A percentile compares a stretch with the other conserved stretches of the same genome.
These are phyloP conservation scores for Clarias batrachus DNA, from an alignment of 2,113 vertebrate genomes.

Conservation along the genomic window DNA sequence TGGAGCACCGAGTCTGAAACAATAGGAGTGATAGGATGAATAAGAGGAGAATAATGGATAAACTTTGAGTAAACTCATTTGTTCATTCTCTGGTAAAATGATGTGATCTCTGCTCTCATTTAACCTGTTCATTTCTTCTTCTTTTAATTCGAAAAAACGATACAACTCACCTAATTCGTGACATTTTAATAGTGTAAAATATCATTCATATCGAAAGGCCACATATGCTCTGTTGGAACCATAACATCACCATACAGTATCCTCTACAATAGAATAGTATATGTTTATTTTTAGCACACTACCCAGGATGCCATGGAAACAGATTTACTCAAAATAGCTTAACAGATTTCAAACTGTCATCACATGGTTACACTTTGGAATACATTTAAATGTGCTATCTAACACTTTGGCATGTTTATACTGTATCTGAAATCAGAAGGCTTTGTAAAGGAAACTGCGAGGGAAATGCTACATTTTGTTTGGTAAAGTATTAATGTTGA, in stretches of 20 bases:
- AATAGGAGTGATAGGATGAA: neutral
- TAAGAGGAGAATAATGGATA: neutral
- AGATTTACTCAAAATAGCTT: constrained; percentile 24
- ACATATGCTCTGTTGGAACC: neutral
- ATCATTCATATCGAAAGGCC: neutral
- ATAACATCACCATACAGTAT: neutral
- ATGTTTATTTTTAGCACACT: constrained; percentile 19
- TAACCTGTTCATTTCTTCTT: neutral
- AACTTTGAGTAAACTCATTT: neutral
- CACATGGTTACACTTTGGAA: constrained; percentile 28
- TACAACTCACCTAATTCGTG: neutral
- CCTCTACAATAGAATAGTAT: constrained; percentile 3
- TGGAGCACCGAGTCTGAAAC: neutral
- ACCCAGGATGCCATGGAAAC: constrained; percentile 20
- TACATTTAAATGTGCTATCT: constrained; percentile 33
- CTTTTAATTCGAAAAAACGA: neutral
- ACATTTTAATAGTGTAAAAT: neutral
- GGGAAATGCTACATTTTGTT: neutral
- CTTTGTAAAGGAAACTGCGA: constrained; percentile 13
- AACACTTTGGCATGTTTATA: constrained; percentile 58
- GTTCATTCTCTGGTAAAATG: neutral
- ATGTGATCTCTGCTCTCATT: neutral
- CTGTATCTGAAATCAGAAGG: constrained; percentile 64
- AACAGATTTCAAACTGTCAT: constrained; percentile 25
- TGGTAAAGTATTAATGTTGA: neutral